These are phyloP conservation scores for Mirza zaza DNA, from an alignment of 2,113 vertebrate species.

Conservation along the genomic window DNA sequence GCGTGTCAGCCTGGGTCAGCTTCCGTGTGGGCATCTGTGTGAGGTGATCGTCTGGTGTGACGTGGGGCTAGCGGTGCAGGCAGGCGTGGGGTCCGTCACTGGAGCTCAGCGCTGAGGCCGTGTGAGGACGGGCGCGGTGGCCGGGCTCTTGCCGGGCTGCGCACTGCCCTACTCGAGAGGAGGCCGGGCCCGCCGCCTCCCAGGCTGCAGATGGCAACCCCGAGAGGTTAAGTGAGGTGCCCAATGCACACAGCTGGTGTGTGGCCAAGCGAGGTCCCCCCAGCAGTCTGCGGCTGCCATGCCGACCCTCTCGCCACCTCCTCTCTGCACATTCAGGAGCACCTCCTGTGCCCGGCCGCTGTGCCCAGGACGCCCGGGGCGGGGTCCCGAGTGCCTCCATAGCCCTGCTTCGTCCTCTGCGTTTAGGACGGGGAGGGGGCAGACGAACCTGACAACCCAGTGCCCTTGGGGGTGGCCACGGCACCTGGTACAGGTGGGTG, in stretches of 20 bases:
- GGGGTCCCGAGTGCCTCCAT: background rate
- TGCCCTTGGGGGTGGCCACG: background rate
- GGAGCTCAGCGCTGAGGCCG: rapidly evolving
- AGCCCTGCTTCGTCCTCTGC: background rate
- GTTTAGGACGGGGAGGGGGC: background rate
- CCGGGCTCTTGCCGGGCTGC: no score
- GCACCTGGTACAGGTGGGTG: background rate
- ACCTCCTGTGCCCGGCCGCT: background rate
- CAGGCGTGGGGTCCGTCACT: background rate
- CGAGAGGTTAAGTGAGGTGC: no score
- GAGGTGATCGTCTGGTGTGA: background rate
- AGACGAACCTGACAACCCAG: background rate
- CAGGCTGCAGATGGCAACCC: background rate
- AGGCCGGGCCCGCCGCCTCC: background rate
- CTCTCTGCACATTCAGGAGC: background rate
- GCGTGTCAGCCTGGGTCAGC: rapidly evolving
- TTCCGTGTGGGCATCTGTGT: rapidly evolving
- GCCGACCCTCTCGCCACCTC: rapidly evolving
- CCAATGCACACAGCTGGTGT: background rate
- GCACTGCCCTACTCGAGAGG: background rate
- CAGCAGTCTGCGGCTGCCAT: no score
- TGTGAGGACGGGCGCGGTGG: background rate
- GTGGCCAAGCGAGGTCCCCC: background rate
- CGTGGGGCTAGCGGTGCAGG: background rate
- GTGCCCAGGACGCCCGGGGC: background rate